These are phyloP conservation scores for Holothuria glaberrima DNA, from an alignment of 35 echinoderm and acorn worm species.

Conservation along the genomic window DNA sequence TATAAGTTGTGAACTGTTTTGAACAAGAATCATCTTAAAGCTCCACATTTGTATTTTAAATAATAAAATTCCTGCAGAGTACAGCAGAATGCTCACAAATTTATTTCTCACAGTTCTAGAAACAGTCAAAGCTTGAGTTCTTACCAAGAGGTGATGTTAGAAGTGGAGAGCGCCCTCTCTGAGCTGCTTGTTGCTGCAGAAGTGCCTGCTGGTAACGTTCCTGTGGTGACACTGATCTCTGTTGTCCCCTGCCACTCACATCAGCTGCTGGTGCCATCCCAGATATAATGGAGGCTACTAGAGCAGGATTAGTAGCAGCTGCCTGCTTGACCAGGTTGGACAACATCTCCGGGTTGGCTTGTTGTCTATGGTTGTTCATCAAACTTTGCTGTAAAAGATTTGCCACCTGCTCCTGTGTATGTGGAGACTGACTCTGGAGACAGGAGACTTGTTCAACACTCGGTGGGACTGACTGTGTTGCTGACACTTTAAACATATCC, in stretches of 20 bases:
- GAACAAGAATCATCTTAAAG: background rate
- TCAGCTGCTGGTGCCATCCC: background rate
- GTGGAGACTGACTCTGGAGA: conserved; percentile 30
- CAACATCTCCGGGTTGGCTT: conserved; percentile 71
- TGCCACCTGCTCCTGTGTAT: conserved; percentile 40
- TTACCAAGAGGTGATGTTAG: conserved; percentile 34
- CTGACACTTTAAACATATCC: conserved; percentile 52
- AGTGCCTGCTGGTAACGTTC: conserved; percentile 18
- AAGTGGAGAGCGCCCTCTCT: conserved; percentile 54
- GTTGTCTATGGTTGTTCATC: conserved; percentile 35
- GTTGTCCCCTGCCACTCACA: background rate
- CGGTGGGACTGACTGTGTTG: conserved; percentile 9
- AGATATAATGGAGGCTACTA: conserved; percentile 59
- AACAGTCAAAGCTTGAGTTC: background rate
- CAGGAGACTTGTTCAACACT: background rate
- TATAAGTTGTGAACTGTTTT: background rate
- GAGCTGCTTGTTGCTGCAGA: conserved; percentile 29
- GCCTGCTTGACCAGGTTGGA: conserved; percentile 73
- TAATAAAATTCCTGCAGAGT: background rate
- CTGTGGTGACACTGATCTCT: conserved; percentile 27
- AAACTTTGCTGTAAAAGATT: conserved; percentile 40
- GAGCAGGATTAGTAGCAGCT: conserved; percentile 63
- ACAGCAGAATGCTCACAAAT: background rate
- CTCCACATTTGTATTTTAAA: background rate
- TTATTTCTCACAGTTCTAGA: background rate